These are phyloP conservation scores for Marasmarcha lunaedactyla DNA, from an alignment of 2,888 invertebrate species.

Conservation along the genomic window DNA sequence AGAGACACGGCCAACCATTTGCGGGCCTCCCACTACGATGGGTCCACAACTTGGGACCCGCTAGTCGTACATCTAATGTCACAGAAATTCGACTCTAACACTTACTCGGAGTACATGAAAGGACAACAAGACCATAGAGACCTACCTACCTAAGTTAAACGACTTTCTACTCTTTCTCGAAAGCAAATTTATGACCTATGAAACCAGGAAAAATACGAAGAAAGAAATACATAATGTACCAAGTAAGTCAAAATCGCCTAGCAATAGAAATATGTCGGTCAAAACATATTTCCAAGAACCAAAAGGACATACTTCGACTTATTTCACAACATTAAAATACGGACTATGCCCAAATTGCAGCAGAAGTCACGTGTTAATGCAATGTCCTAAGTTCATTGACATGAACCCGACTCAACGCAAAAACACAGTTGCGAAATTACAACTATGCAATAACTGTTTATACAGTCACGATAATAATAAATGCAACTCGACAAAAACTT, in stretches of 20 bases:
- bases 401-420: constrained; percentile 3
- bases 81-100: constrained; percentile 9
- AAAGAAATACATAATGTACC: not conserved
- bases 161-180: constrained; percentile 12
- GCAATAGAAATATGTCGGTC: not conserved
- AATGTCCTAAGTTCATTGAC: constrained; percentile 6
- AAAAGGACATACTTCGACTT: not conserved
- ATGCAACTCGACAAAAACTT: constrained; percentile 6
- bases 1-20: too few relatives aligned
- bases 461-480: constrained; percentile 3
- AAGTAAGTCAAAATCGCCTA: not conserved
- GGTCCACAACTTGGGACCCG: constrained; percentile 11
- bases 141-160: constrained; percentile 10
- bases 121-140: constrained; percentile 9
- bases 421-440: constrained; percentile 3
- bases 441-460: constrained; percentile 8
- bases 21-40: too few relatives aligned
- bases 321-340: not conserved
- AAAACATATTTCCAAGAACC: not conserved
- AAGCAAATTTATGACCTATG: constrained; percentile 10
- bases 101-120: constrained; percentile 11
- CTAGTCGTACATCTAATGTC: constrained; percentile 9
- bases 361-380: constrained; percentile 5
- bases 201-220: constrained; percentile 6
- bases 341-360: constrained; percentile 5